Percentiles rank a stretch among this genome's conserved stretches.
These are phyloP conservation scores for Drosophila mauritiana DNA, from an alignment of 1,140 invertebrate genomes.

Conservation along the genomic window DNA sequence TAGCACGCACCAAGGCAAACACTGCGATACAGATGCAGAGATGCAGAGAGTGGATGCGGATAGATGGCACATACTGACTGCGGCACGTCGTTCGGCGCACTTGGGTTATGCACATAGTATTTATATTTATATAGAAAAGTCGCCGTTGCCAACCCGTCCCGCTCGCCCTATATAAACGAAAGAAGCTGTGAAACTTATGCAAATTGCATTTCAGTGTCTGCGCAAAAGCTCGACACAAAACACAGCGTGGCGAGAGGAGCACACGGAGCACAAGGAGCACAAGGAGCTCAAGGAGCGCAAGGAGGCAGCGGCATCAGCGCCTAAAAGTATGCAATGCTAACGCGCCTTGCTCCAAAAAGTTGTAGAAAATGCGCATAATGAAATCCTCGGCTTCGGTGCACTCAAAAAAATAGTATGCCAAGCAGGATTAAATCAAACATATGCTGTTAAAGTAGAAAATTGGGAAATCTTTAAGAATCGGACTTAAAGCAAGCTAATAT, in stretches of 20 bases:
- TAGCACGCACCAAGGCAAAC: slow-evolving; percentile 48
- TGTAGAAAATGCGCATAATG: slow-evolving; percentile 81
- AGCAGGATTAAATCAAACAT: no score
- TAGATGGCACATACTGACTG: slow-evolving; percentile 19
- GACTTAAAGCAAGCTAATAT: no score
- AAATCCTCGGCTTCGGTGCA: slow-evolving; percentile 66
- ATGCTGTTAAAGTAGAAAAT: no score
- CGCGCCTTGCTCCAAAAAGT: slow-evolving; percentile 67
- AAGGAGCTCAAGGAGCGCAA: slow-evolving; percentile 4
- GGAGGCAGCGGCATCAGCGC: slow-evolving; percentile 28
- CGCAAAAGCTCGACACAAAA: slow-evolving; percentile 71
- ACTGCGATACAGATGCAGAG: slow-evolving; percentile 3
- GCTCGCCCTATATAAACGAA: slow-evolving; percentile 69
- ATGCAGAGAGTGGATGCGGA: slow-evolving; percentile 19
- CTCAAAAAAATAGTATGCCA: not conserved
- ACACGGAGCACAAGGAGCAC: slow-evolving; percentile 1
- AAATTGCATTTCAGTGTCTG: slow-evolving; percentile 83
- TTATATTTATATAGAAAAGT: slow-evolving; percentile 80
- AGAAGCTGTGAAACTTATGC: slow-evolving; percentile 83
- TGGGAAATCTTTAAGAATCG: no score
- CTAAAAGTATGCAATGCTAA: slow-evolving; percentile 81
- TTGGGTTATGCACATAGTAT: slow-evolving; percentile 79
- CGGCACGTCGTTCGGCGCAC: slow-evolving; percentile 57
- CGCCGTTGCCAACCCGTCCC: slow-evolving; percentile 4
- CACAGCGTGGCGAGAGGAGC: slow-evolving; percentile 37